These are phyloP conservation scores for Trematomus bernacchii DNA, from an alignment of 2,797 vertebrate genomes.

Conservation along the genomic window DNA sequence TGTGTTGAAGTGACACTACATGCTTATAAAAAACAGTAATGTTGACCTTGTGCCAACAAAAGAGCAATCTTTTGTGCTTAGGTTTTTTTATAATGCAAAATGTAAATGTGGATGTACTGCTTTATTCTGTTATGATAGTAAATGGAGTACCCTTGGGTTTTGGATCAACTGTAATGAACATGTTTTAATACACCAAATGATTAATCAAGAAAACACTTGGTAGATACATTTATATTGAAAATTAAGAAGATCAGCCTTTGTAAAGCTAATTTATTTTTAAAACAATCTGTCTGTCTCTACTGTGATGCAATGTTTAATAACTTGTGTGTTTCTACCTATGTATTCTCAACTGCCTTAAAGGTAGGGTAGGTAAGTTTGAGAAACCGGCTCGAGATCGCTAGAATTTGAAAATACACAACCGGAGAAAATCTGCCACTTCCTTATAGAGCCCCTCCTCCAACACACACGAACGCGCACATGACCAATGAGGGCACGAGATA, in stretches of 20 bases:
- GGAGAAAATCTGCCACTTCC: too few relatives aligned
- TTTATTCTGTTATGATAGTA: neutral
- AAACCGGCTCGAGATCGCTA: too few relatives aligned
- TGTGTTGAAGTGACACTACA: constrained; percentile 1
- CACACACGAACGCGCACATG: too few relatives aligned
- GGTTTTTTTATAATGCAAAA: neutral
- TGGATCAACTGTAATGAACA: neutral
- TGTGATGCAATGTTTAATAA: constrained; percentile 8
- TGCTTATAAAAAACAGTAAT: neutral
- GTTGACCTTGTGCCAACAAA: neutral
- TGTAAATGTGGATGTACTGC: neutral
- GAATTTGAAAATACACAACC: too few relatives aligned
- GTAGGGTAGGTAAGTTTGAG: too few relatives aligned
- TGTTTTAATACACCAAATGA: too few relatives aligned
- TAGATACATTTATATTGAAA: neutral
- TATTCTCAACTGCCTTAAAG: neutral
- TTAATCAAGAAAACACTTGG: neutral
- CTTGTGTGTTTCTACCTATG: neutral
- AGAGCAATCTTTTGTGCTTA: neutral
- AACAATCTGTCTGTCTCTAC: neutral
- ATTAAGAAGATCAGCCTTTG: neutral
- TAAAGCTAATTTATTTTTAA: neutral
- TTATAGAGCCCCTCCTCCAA: too few relatives aligned
- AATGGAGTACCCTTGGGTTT: neutral
- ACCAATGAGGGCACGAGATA: too few relatives aligned